Percentiles rank a stretch among this genome's conserved stretches.
phyloP scores from a whole-genome alignment of 1,140 invertebrate species.

The Dryas iulia region DNA sequence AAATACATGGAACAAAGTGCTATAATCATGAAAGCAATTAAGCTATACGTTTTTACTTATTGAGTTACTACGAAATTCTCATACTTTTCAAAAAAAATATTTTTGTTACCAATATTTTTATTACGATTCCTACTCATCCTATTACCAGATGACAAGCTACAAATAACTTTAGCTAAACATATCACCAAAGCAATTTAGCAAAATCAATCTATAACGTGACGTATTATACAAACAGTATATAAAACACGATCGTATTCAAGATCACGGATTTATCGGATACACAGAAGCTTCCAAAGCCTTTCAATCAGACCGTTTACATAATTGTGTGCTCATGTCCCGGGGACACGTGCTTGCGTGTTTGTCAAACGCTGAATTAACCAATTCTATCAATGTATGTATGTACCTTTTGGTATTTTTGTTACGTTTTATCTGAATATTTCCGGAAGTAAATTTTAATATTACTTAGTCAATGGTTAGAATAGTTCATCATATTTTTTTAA shows the following conservation, averaged over 20 bases:
- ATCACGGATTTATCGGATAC: constrained; percentile 1
- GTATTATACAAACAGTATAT: not conserved
- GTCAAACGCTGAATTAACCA: not conserved
- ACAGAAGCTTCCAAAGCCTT: constrained; percentile 4
- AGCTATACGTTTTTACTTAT: too few species aligned
- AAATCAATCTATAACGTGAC: not conserved
- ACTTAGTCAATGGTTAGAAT: too few species aligned
- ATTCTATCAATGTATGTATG: not conserved
- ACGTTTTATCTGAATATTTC: not conserved
- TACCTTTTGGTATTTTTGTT: not conserved
- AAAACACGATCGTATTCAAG: constrained; percentile 14
- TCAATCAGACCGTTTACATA: constrained; percentile 17
- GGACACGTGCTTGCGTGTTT: not conserved
- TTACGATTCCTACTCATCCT: too few species aligned
- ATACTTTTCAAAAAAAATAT: too few species aligned
- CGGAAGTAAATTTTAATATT: not conserved
- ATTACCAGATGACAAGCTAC: not conserved
- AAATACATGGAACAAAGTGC: too few species aligned
- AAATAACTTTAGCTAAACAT: not conserved
- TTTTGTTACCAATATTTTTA: too few species aligned
- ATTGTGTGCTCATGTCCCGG: not conserved
- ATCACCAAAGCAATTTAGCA: not conserved
- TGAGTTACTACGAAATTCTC: too few species aligned
- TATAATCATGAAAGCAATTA: too few species aligned
- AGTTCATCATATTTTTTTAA: too few species aligned